Percentiles rank a stretch among this genome's conserved stretches.
Conservation (phyloP, 2,797 vertebrate species). For the Strix occidentalis region DNA sequence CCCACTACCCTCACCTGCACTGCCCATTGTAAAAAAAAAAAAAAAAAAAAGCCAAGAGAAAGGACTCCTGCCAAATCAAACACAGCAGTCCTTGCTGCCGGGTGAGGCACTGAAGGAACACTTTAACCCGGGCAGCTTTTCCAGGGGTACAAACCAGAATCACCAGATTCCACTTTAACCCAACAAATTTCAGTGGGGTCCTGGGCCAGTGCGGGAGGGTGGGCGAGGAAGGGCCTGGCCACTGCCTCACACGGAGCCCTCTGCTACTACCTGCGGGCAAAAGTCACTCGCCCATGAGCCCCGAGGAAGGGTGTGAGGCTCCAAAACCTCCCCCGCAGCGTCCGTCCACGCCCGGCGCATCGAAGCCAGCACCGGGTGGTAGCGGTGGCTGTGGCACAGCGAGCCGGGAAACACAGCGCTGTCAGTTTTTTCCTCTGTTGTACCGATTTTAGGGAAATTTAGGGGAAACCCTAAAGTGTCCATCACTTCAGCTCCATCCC, state of each 20-base stretch:
- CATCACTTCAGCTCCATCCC: background rate
- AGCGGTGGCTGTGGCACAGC: background rate
- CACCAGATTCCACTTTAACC: background rate
- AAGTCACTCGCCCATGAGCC: background rate
- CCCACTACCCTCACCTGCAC: accelerated
- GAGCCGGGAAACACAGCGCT: accelerated
- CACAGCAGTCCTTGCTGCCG: background rate
- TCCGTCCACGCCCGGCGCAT: accelerated
- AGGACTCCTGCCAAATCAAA: background rate
- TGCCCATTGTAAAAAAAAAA: background rate
- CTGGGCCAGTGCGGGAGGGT: background rate
- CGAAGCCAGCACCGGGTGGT: accelerated
- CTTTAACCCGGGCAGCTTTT: background rate
- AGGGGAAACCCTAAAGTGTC: background rate
- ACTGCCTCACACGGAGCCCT: background rate
- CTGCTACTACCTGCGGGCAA: background rate
- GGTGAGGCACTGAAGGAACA: background rate
- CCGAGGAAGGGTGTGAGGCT: accelerated
- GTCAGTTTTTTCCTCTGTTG: background rate
- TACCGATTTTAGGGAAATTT: background rate
- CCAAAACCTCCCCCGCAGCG: background rate
- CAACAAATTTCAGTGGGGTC: background rate
- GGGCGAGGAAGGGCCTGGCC: background rate
- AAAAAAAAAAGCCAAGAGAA: background rate
- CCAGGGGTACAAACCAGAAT: background rate